phyloP scores from a whole-genome alignment of 1,140 invertebrate genomes.

The Drosophila kohkoa region DNA sequence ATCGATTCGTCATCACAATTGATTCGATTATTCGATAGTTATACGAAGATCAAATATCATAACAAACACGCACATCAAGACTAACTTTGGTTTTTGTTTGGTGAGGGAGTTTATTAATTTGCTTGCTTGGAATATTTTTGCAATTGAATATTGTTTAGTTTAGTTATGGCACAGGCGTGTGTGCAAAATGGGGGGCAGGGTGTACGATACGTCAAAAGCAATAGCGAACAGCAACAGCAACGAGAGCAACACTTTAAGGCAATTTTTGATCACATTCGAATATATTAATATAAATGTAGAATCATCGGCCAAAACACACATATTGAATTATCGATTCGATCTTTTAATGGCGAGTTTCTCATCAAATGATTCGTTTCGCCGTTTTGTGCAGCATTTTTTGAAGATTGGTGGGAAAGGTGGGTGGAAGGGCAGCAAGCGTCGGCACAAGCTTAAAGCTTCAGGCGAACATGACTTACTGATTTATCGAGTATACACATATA shows the following conservation, averaged over 20 bases:
- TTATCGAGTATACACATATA: constrained; percentile 24
- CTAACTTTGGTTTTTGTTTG: background rate
- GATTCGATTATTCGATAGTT: background rate
- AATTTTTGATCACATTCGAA: constrained; percentile 30
- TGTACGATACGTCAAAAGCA: constrained; percentile 70
- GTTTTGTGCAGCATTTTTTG: constrained; percentile 69
- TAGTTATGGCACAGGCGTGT: constrained; percentile 72
- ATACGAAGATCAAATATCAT: background rate
- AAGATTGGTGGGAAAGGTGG: constrained; percentile 8
- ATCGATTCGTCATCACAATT: background rate
- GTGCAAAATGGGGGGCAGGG: constrained; percentile 48
- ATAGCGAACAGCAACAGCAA: constrained; percentile 55
- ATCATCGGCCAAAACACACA: constrained; percentile 52
- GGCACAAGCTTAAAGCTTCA: constrained; percentile 44
- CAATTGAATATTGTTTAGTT: constrained; percentile 13
- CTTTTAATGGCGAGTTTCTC: constrained; percentile 29
- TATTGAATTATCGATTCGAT: constrained; percentile 50
- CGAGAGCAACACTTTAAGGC: constrained; percentile 33
- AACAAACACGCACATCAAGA: constrained; percentile 22
- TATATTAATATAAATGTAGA: constrained; percentile 8
- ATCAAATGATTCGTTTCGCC: constrained; percentile 69
- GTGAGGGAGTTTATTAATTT: constrained; percentile 16
- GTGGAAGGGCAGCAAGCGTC: constrained; percentile 22
- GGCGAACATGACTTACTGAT: constrained; percentile 7
- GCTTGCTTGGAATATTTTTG: constrained; percentile 37